These are phyloP conservation scores for Diogma glabrata DNA, from an alignment of 2,888 invertebrate species.

Conservation along the genomic window DNA sequence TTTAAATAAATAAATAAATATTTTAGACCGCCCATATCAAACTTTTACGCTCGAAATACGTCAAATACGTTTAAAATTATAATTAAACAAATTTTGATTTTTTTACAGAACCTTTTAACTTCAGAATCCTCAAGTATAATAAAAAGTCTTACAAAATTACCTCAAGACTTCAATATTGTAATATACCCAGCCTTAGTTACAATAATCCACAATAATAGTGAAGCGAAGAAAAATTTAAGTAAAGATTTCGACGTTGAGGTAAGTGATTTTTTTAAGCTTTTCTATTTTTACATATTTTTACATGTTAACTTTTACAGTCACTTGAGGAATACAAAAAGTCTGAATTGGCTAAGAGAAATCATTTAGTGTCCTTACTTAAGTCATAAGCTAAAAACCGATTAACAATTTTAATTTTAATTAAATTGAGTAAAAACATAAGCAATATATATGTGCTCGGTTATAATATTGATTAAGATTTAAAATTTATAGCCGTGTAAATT, in stretches of 20 bases:
- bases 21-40: neutral
- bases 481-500: too few relatives aligned
- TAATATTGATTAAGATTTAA: too few relatives aligned
- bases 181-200: conserved; percentile 36
- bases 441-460: too few relatives aligned
- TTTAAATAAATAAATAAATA: too few relatives aligned
- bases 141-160: conserved; percentile 34
- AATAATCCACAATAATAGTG: conserved; percentile 32
- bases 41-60: too few relatives aligned
- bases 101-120: conserved; percentile 31
- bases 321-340: conserved; percentile 35
- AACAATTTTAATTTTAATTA: too few relatives aligned
- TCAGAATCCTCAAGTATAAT: conserved; percentile 34
- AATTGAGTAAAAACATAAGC: too few relatives aligned
- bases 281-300: conserved; percentile 6
- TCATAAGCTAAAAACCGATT: too few relatives aligned
- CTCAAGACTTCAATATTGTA: conserved; percentile 32
- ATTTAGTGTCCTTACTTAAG: conserved; percentile 28
- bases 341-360: conserved; percentile 33
- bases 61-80: too few relatives aligned
- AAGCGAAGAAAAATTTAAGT: conserved; percentile 31
- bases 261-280: conserved; percentile 20
- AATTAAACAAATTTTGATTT: too few relatives aligned
- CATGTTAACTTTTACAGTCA: conserved; percentile 23
- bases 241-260: conserved; percentile 35